Evolutionary conservation across 2,888 invertebrate species (phyloP), one percentile per base, ranked within the genome.

Genomic region (Lysandra coridon): DNA sequence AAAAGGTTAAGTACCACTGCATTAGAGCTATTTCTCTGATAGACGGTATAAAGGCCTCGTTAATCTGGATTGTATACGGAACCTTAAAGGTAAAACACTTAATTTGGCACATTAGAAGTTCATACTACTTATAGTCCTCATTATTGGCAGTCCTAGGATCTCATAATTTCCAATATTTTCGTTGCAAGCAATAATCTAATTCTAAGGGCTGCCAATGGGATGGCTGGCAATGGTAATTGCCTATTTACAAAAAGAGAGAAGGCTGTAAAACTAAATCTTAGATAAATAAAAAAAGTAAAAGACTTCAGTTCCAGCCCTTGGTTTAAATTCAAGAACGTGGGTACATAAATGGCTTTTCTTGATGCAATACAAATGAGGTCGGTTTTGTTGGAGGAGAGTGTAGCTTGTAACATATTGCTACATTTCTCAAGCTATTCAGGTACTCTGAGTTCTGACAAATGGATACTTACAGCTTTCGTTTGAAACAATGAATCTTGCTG

Each of bases 341-440:
- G 10, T 62, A 30, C 30, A 30, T 37, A 33, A 14, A 33, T 33
- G 69, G 33, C 17, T 69, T 69, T 69, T 33, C 33, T 37, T 30
- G 64, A 64, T 30, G 30, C 64, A 69, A 69, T 53, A 75, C 53
- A 76, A 76, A 76, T 30, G 57, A 76, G 49, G 23, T 49, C 17
- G 33, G 76, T 57, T 33, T 76, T n/a, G 57, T 53, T 17, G 4
- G 53, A 76, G 33, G 76, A 76, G 33, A 76, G 53, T 76, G 30
- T 33, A 76, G 69, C 69, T 76, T 76, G 17, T 53, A 23, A 75
- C 53, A 53, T 49, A 75, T 75, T 75, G 33, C 57, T 30, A 30
- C 76, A 57, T 76, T 76, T 76, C 57, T 76, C 57, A 53, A 76
- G 17, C 40, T 30, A 33, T 76, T 49, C 53, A 76, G 14, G 14